phyloP scores from a whole-genome alignment of 1,140 invertebrate species.

The Penaeus indicus region DNA sequence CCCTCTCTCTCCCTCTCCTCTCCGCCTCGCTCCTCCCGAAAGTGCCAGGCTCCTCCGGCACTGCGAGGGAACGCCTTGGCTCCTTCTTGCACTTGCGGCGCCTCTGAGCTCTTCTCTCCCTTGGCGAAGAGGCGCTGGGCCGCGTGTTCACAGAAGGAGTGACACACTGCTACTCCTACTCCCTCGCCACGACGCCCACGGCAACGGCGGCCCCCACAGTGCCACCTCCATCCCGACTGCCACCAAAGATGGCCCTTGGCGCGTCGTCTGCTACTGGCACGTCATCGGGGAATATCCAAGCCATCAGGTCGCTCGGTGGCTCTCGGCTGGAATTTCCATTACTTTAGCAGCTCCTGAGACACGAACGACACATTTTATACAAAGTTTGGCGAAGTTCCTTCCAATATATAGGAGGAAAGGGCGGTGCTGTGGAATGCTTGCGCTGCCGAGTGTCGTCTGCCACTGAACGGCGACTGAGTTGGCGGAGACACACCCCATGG shows the following conservation, averaged over 20 bases:
- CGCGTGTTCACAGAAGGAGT: slow-evolving; percentile 46
- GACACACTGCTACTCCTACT: slow-evolving; percentile 37
- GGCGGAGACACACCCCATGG: slow-evolving; percentile 63
- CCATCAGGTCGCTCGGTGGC: slow-evolving; percentile 44
- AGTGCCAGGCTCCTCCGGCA: too few species aligned
- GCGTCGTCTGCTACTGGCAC: slow-evolving; percentile 59
- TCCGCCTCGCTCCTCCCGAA: too few species aligned
- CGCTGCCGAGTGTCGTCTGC: slow-evolving; percentile 62
- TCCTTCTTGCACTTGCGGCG: too few species aligned
- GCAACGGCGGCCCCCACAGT: slow-evolving; percentile 46
- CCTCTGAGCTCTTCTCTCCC: too few species aligned
- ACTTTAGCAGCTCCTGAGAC: slow-evolving; percentile 32
- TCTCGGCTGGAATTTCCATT: slow-evolving; percentile 49
- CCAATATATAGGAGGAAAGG: slow-evolving; percentile 42
- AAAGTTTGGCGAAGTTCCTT: slow-evolving; percentile 44
- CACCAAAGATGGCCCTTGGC: slow-evolving; percentile 56
- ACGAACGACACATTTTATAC: slow-evolving; percentile 54
- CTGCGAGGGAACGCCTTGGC: too few species aligned
- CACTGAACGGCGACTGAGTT: slow-evolving; percentile 60
- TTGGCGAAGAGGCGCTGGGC: neutral
- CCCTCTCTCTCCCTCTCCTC: too few species aligned
- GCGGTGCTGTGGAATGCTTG: slow-evolving; percentile 34
- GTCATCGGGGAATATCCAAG: slow-evolving; percentile 55
- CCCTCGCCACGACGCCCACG: slow-evolving; percentile 25
- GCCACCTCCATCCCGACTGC: slow-evolving; percentile 40